Evolutionary conservation across 1,140 invertebrate species (phyloP).

Genomic region (Ips nitidus): DNA sequence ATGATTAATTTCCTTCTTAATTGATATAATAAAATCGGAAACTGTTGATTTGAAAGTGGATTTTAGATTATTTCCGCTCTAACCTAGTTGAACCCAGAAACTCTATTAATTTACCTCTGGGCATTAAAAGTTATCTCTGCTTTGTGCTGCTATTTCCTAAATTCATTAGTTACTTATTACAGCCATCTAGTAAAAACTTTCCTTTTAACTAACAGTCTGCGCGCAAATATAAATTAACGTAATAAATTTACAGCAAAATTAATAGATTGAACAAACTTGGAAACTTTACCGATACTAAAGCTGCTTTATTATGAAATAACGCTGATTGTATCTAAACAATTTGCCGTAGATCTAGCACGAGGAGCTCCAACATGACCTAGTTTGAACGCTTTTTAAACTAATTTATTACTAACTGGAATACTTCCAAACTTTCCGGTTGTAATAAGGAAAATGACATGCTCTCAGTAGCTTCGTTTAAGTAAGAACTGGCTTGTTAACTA

Average conservation of each 20-base stretch:
- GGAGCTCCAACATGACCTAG: neutral
- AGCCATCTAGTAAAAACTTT: neutral
- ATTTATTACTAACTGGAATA: conserved; percentile 3
- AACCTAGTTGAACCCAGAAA: too few species aligned
- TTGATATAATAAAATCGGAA: neutral
- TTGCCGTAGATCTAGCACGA: conserved; percentile 5
- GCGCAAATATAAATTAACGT: neutral
- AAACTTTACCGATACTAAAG: conserved; percentile 5
- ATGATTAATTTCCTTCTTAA: neutral
- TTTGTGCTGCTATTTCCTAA: too few species aligned
- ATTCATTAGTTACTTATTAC: too few species aligned
- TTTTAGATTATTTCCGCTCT: too few species aligned
- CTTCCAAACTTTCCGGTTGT: too few species aligned
- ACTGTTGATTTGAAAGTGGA: neutral
- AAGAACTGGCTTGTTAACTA: too few species aligned
- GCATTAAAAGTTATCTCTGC: too few species aligned
- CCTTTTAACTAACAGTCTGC: neutral
- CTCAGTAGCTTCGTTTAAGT: too few species aligned
- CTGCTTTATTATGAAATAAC: conserved; percentile 5
- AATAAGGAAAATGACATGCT: too few species aligned
- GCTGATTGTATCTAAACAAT: conserved; percentile 1
- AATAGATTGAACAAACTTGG: conserved; percentile 9
- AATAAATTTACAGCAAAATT: neutral
- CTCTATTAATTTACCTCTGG: too few species aligned
- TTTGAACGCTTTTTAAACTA: conserved; percentile 1